Evolutionary conservation across 2,888 invertebrate genomes (phyloP).

Genomic region (Amorpha juglandis): DNA sequence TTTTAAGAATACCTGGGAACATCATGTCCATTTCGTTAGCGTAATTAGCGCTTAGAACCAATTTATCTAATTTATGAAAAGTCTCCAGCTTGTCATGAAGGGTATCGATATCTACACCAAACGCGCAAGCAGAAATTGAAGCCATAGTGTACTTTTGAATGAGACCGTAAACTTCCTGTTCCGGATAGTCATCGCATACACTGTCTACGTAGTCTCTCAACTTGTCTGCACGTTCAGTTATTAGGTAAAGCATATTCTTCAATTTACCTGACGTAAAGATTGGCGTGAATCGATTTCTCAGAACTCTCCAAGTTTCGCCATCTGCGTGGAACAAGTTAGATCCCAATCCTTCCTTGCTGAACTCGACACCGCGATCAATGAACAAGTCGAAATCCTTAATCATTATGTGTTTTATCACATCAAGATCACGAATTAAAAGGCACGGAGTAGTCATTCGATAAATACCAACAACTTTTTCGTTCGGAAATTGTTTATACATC

Average conservation of each 20-base stretch:
- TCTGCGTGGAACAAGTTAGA: conserved; percentile 59
- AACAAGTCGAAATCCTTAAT: conserved; percentile 64
- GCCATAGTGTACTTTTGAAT: conserved; percentile 52
- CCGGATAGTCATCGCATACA: conserved; percentile 35
- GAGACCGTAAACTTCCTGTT: conserved; percentile 46
- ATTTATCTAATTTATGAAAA: conserved; percentile 37
- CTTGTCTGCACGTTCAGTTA: conserved; percentile 50
- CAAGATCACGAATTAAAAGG: conserved; percentile 58
- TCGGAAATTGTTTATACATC: conserved; percentile 50
- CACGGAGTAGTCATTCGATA: conserved; percentile 57
- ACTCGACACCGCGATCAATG: conserved; percentile 54
- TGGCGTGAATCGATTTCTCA: conserved; percentile 58
- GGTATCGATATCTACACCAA: conserved; percentile 53
- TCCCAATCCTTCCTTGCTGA: conserved; percentile 55
- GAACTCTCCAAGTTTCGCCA: conserved; percentile 55
- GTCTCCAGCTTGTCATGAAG: conserved; percentile 36
- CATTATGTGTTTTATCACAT: conserved; percentile 58
- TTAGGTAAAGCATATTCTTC: conserved; percentile 61
- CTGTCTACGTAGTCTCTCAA: conserved; percentile 45
- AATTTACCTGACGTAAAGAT: conserved; percentile 63
- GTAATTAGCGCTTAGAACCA: conserved; percentile 36
- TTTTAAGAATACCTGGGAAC: conserved; percentile 55
- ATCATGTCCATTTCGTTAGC: conserved; percentile 51
- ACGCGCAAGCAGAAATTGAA: conserved; percentile 53
- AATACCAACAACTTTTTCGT: conserved; percentile 62